These are phyloP conservation scores for Columbina picui DNA, from an alignment of 2,113 vertebrate genomes.

Conservation along the genomic window DNA sequence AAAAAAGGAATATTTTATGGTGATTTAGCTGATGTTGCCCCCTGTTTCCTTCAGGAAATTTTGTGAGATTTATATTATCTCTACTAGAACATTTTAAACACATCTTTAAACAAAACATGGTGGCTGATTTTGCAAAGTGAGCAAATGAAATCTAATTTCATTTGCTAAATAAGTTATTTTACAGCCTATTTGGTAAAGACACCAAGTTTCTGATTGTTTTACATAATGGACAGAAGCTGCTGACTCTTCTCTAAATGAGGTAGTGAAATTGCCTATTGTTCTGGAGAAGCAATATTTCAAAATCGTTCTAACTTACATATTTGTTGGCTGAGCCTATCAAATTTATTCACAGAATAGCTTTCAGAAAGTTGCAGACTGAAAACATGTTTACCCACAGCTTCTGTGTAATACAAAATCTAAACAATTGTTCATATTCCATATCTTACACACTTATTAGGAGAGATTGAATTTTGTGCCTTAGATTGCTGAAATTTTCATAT, in stretches of 20 bases:
- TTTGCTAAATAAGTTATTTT: constrained; percentile 65
- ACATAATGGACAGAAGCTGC: constrained; percentile 35
- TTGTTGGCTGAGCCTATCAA: constrained; percentile 1
- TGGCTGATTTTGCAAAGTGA: constrained; percentile 55
- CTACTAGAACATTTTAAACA: constrained; percentile 57
- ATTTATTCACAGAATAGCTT: neutral
- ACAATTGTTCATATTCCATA: neutral
- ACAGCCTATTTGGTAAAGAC: constrained; percentile 49
- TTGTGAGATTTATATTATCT: constrained; percentile 40
- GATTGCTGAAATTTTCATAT: neutral
- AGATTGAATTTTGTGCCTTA: neutral
- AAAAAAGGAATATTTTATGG: constrained; percentile 44
- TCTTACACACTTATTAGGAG: neutral
- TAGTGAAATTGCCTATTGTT: constrained; percentile 58
- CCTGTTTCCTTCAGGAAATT: constrained; percentile 37
- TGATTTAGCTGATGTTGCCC: constrained; percentile 22
- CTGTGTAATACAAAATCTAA: neutral
- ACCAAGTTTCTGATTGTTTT: constrained; percentile 56
- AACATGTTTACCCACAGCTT: neutral
- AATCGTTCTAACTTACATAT: neutral
- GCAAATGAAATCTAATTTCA: constrained; percentile 55
- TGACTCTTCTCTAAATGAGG: constrained; percentile 46
- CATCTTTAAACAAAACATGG: constrained; percentile 29
- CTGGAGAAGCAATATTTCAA: constrained; percentile 52
- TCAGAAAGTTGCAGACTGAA: neutral